These are phyloP conservation scores for Tipula helvola DNA, from an alignment of 2,888 invertebrate species.

Conservation along the genomic window DNA sequence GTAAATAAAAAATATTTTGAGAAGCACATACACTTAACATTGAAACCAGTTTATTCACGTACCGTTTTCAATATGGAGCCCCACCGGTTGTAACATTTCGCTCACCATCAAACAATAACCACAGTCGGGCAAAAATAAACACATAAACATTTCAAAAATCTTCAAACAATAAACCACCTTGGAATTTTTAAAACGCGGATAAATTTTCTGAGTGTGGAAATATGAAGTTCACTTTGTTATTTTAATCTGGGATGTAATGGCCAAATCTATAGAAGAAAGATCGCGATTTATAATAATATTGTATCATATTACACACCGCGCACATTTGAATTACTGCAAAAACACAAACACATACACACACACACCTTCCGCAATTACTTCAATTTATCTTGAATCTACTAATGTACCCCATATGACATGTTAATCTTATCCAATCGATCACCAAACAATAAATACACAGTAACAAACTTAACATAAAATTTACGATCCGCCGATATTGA, in stretches of 20 bases:
- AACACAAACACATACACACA: too few species aligned
- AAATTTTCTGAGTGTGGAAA: neutral
- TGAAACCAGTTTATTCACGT: too few species aligned
- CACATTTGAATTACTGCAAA: too few species aligned
- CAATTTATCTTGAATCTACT: too few species aligned
- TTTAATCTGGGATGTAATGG: neutral
- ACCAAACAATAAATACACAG: neutral
- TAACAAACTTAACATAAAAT: neutral
- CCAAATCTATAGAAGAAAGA: neutral
- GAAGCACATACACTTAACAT: too few species aligned
- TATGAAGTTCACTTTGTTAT: neutral
- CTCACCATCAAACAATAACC: neutral
- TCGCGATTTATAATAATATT: too few species aligned
- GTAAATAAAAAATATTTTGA: too few species aligned
- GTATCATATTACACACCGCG: too few species aligned
- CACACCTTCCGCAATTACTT: too few species aligned
- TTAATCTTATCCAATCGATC: neutral
- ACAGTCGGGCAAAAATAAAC: neutral
- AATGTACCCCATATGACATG: too few species aligned
- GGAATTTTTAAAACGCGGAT: neutral
- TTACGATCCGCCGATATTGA: neutral
- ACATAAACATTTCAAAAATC: neutral
- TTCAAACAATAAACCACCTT: neutral
- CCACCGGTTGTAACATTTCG: too few species aligned
- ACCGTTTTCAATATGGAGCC: too few species aligned